These are phyloP conservation scores for Eurosta solidaginis DNA, from an alignment of 1,140 invertebrate genomes.

Conservation along the genomic window DNA sequence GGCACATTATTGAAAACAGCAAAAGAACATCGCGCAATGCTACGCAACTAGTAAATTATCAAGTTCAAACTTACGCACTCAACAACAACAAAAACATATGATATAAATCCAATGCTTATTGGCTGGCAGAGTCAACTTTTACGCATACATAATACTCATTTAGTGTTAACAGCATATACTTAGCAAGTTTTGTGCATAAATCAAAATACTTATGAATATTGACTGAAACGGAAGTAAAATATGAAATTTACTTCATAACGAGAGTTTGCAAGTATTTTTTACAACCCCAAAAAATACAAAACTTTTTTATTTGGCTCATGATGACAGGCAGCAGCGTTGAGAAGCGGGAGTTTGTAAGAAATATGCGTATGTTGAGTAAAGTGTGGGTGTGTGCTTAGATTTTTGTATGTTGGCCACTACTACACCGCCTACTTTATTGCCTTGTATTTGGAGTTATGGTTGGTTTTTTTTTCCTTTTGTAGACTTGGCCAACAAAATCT, in stretches of 20 bases:
- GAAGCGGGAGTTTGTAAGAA: not conserved
- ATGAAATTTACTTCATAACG: conserved; percentile 2
- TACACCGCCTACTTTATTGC: not conserved
- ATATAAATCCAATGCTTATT: not conserved
- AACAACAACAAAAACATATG: not conserved
- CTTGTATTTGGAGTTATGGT: not conserved
- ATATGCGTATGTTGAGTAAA: not conserved
- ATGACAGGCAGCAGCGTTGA: not conserved
- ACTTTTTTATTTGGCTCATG: too few relatives aligned
- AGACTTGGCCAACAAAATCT: too few relatives aligned
- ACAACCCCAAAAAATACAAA: not conserved
- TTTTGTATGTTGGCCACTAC: not conserved
- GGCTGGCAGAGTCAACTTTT: not conserved
- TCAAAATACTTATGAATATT: conserved; percentile 1
- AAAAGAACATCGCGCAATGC: too few relatives aligned
- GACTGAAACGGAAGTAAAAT: not conserved
- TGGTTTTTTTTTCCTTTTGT: not conserved
- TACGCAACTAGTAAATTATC: not conserved
- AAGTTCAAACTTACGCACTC: not conserved
- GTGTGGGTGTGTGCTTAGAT: not conserved
- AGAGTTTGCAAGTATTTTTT: not conserved
- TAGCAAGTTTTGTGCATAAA: not conserved
- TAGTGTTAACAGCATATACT: not conserved
- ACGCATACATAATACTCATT: not conserved
- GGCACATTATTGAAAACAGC: not conserved